Evolutionary conservation across 1,140 invertebrate species (phyloP).

Genomic region (Drosophila watanabei): DNA sequence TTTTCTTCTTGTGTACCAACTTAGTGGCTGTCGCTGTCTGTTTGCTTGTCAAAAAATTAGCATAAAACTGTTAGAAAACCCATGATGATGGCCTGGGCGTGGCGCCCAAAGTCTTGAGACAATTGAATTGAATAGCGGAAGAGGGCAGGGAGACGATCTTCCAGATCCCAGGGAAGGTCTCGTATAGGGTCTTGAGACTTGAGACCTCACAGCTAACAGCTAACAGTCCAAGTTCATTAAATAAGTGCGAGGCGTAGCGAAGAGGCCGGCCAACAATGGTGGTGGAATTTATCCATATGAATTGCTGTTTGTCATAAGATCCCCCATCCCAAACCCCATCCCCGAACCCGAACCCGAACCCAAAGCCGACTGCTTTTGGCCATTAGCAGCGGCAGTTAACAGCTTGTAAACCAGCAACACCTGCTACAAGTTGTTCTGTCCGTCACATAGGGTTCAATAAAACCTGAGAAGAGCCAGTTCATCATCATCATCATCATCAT

Average conservation of each 20-base stretch:
- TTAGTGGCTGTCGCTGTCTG: conserved; percentile 41
- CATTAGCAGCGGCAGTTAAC: conserved; percentile 77
- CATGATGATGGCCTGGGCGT: conserved; percentile 31
- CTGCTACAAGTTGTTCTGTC: conserved; percentile 60
- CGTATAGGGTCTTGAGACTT: not conserved
- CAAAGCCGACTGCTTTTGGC: conserved; percentile 30
- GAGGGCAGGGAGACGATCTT: conserved; percentile 3
- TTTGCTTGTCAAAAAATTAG: conserved; percentile 64
- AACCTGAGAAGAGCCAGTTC: conserved; percentile 60
- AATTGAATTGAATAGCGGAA: conserved; percentile 43
- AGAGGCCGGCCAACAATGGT: conserved; percentile 25
- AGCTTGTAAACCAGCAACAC: conserved; percentile 79
- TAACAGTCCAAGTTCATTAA: conserved; percentile 47
- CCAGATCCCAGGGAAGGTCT: conserved; percentile 19
- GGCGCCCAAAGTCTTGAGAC: conserved; percentile 34
- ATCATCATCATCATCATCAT: conserved; percentile 35
- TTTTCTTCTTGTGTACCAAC: conserved; percentile 18
- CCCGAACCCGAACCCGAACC: not conserved
- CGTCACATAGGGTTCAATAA: conserved; percentile 66
- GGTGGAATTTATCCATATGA: conserved; percentile 34
- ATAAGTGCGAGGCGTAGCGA: conserved; percentile 56
- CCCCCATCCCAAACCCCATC: not conserved
- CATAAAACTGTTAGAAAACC: conserved; percentile 76
- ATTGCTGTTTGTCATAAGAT: conserved; percentile 40
- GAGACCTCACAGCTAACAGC: conserved; percentile 16